Conservation (phyloP, 2,113 vertebrate genomes). For the Platysteira castanea region DNA sequence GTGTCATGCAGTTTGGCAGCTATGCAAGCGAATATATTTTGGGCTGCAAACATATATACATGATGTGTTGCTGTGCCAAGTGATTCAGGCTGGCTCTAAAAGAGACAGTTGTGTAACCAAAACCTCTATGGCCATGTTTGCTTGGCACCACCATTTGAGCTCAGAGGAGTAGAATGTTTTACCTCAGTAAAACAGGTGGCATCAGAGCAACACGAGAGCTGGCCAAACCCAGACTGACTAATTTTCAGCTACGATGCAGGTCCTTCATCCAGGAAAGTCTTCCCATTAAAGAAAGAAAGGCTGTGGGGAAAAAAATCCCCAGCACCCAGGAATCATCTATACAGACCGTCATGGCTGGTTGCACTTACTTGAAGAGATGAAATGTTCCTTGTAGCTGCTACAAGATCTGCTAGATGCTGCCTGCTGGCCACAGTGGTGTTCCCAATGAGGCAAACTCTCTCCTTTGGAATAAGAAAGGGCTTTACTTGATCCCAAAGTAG, state of each 20-base stretch:
- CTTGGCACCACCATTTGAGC: not conserved
- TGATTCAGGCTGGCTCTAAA: not conserved
- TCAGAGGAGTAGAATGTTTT: not conserved
- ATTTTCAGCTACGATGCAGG: not conserved
- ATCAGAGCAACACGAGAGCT: not conserved
- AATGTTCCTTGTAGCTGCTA: not conserved
- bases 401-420: not conserved
- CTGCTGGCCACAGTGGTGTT: not conserved
- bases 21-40: not conserved
- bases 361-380: not conserved
- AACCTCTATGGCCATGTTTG: not conserved
- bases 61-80: not conserved
- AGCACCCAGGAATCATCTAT: not conserved
- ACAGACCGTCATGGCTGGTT: not conserved
- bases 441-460: not conserved
- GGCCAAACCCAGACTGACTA: not conserved
- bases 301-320: not conserved
- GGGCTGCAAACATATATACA: not conserved
- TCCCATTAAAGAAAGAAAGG: not conserved
- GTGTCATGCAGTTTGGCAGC: not conserved
- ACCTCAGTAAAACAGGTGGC: not conserved
- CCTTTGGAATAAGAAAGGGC: not conserved
- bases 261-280: not conserved
- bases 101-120: not conserved
- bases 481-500: not conserved